Percentiles rank a stretch among this genome's conserved stretches.
These are phyloP conservation scores for Myxocyprinus asiaticus DNA, from an alignment of 2,113 vertebrate species.

Conservation along the genomic window DNA sequence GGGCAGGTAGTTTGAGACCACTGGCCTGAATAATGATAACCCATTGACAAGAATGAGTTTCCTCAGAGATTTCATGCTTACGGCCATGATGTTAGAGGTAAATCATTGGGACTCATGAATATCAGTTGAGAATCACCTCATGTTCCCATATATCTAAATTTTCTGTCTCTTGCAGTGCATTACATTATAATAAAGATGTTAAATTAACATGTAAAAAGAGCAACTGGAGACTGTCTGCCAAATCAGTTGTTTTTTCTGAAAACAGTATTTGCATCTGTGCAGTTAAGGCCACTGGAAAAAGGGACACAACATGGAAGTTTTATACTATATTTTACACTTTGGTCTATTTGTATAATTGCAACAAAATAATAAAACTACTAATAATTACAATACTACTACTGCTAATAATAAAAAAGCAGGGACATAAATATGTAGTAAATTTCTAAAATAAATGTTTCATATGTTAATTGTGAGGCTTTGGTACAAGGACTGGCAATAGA, in stretches of 20 bases:
- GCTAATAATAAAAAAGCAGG: too few relatives aligned
- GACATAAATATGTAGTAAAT: too few relatives aligned
- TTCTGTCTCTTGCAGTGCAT: background rate
- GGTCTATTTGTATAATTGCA: background rate
- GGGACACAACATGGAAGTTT: too few relatives aligned
- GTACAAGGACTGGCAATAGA: too few relatives aligned
- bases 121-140: constrained; percentile 10
- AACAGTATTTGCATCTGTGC: background rate
- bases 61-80: constrained; percentile 2
- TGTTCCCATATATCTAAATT: background rate
- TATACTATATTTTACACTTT: background rate
- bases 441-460: too few relatives aligned
- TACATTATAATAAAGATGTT: constrained; percentile 20
- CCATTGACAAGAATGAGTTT: constrained; percentile 26
- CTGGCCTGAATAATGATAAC: constrained; percentile 23
- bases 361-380: background rate
- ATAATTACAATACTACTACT: too few relatives aligned
- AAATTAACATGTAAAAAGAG: constrained; percentile 3
- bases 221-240: constrained; percentile 24
- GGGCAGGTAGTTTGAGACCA: too few relatives aligned
- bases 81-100: constrained; percentile 20
- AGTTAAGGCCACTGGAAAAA: background rate
- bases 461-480: too few relatives aligned
- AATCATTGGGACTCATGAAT: constrained; percentile 30
- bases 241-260: background rate